phyloP scores from a whole-genome alignment of 2,797 vertebrate genomes.

The Enteromius treurensis region DNA sequence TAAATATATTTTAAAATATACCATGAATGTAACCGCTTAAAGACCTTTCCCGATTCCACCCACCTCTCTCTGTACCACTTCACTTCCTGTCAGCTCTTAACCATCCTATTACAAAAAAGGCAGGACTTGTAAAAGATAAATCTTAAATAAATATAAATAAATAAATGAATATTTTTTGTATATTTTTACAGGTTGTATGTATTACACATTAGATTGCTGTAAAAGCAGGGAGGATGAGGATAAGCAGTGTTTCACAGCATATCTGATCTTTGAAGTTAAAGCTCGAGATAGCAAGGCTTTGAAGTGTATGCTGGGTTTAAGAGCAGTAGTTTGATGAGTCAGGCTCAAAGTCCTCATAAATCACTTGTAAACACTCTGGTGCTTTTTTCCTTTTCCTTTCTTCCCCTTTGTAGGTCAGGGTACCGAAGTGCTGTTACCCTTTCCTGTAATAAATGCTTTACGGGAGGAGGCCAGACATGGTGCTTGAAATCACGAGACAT shows the following conservation, averaged over 20 bases:
- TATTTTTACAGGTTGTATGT: too few species aligned
- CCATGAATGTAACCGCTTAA: not conserved
- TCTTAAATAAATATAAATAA: too few species aligned
- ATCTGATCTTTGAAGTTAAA: slow-evolving; percentile 40
- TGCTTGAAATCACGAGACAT: not conserved
- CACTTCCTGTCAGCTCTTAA: not conserved
- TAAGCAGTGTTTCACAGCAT: not conserved
- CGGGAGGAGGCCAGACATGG: not conserved
- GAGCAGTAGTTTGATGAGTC: slow-evolving; percentile 25
- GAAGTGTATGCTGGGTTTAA: slow-evolving; percentile 18
- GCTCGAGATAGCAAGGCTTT: slow-evolving; percentile 10
- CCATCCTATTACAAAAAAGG: too few species aligned
- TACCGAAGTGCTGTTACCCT: slow-evolving; percentile 17
- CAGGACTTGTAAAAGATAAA: too few species aligned
- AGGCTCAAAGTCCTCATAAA: slow-evolving; percentile 25
- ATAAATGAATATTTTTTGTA: too few species aligned
- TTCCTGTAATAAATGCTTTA: slow-evolving; percentile 42
- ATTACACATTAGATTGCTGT: too few species aligned
- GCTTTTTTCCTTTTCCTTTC: not conserved
- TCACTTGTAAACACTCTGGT: not conserved
- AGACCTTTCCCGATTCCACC: not conserved
- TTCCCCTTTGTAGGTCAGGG: slow-evolving; percentile 22
- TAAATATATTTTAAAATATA: not conserved
- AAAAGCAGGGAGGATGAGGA: too few species aligned
- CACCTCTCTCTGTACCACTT: not conserved